Percentiles rank a stretch among this genome's conserved stretches.
Evolutionary conservation across 35 echinoderm and acorn worm species (phyloP).

Genomic region (Heliocidaris erythrogramma): DNA sequence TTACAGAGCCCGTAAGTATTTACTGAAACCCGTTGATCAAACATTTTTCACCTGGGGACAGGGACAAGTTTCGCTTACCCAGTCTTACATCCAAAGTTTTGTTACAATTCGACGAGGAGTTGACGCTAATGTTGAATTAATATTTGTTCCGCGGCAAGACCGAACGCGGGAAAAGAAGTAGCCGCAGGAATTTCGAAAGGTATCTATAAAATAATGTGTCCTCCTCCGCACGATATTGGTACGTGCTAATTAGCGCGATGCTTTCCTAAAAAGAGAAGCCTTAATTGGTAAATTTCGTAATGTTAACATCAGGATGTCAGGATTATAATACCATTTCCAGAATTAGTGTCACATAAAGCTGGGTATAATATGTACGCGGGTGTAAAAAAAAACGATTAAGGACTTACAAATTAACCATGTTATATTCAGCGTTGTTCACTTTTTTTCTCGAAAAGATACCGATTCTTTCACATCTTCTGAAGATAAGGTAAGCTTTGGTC

Average conservation of each 20-base stretch:
- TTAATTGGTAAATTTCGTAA: neutral
- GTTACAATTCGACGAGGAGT: neutral
- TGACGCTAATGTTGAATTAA: constrained; percentile 5
- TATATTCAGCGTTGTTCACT: too few relatives aligned
- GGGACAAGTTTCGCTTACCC: neutral
- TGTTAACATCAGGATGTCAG: neutral
- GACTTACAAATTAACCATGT: too few relatives aligned
- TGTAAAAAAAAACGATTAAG: too few relatives aligned
- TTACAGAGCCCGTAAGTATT: neutral
- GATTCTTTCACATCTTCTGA: too few relatives aligned
- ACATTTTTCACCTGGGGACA: neutral
- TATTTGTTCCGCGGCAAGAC: neutral
- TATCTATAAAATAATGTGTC: neutral
- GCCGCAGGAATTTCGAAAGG: neutral
- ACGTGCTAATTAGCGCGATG: neutral
- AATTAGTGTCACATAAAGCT: neutral
- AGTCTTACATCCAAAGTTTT: neutral
- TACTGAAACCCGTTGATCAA: constrained; percentile 16
- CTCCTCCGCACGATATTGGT: neutral
- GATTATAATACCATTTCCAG: neutral
- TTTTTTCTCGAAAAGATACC: too few relatives aligned
- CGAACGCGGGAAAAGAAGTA: neutral
- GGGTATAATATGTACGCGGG: neutral
- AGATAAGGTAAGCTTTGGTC: too few relatives aligned
- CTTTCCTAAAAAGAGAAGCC: neutral